Base-by-base conservation (phyloP, 2,888 invertebrate species). In the Thera britannica region DNA sequence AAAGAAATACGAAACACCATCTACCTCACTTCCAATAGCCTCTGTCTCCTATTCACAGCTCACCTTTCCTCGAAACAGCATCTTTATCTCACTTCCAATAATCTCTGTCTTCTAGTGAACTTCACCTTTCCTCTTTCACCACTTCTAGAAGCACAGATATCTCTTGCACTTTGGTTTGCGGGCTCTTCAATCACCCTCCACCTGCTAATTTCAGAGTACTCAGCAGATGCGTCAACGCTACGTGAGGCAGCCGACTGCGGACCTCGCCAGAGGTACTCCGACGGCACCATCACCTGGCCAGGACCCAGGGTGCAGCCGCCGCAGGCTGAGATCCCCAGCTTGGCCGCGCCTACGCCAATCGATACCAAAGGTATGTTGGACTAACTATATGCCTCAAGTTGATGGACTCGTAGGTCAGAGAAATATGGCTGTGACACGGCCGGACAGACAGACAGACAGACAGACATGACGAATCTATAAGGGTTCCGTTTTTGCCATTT, bases 221-320 rank as follows among this genome's bases (percentile, higher is more conserved):
- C 93, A 51, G 93, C 93, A 46, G 93, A 93, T 77, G 91, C 93
- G 66, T 90, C 92, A 11, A 92, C 92, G 2, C 84, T 93, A 34
- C 92, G 93, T 23, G 92, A 92, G 73, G 93, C 85, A 71, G 92
- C 91, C 79, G 95, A 95, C 58, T 94, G 94, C 67, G 92, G 92
- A 74, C 90, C 93, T 44, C 86, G 95, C 71, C 94, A 95, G 11
- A 89, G 95, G 61, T 95, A 94, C 90, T 89, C 94, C 2, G 95
- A 95, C 54, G 90, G 90, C 34, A 90, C 90, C 73, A 91, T 92
- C 74, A 92, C 92, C 36, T 92, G 91, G 89, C 95, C 95, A 0
- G 94, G 95, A 1, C 95, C 92, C 1, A 74, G 91, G 63, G 92
- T 91, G 55, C 92, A 90, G 80, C 91, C 93, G 6, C 92, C 92